Percentiles rank a stretch among this genome's conserved stretches.
Evolutionary conservation across 1,140 invertebrate species (phyloP).

Genomic region (Drosophila littoralis): DNA sequence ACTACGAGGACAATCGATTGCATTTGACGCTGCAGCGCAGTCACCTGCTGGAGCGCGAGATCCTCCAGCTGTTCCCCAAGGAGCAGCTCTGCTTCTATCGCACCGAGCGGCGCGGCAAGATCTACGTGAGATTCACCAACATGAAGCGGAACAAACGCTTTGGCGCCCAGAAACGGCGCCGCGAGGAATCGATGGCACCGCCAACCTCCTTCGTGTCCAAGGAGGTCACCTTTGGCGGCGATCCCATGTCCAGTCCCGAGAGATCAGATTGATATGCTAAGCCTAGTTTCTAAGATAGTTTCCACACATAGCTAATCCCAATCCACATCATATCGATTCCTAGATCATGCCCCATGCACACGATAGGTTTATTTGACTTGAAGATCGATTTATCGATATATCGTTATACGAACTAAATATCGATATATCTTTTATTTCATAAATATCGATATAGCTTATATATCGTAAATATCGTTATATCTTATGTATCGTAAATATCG

Average conservation of each 20-base stretch:
- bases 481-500: neutral
- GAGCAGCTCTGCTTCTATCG: conserved; percentile 74
- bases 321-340: neutral
- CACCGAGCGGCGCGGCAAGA: conserved; percentile 75
- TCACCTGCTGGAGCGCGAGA: conserved; percentile 72
- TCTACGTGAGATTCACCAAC: conserved; percentile 75
- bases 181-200: conserved; percentile 34
- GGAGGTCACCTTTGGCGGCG: conserved; percentile 33
- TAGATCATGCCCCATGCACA: neutral
- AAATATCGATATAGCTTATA: neutral
- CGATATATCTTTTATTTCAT: neutral
- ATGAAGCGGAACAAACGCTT: conserved; percentile 75
- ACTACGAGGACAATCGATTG: conserved; percentile 71
- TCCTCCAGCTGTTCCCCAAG: conserved; percentile 64
- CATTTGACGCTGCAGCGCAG: conserved; percentile 74
- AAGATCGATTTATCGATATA: neutral
- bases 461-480: too few species aligned
- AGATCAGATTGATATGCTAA: conserved; percentile 58
- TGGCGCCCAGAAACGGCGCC: conserved; percentile 41
- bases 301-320: neutral
- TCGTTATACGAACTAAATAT: too few species aligned
- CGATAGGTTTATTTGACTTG: neutral
- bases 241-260: conserved; percentile 59
- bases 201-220: conserved; percentile 12
- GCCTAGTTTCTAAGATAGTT: neutral